Percentiles rank a stretch among this genome's conserved stretches.
Conservation (phyloP, 1,140 invertebrate species). For the Anoplolepis gracilipes region DNA sequence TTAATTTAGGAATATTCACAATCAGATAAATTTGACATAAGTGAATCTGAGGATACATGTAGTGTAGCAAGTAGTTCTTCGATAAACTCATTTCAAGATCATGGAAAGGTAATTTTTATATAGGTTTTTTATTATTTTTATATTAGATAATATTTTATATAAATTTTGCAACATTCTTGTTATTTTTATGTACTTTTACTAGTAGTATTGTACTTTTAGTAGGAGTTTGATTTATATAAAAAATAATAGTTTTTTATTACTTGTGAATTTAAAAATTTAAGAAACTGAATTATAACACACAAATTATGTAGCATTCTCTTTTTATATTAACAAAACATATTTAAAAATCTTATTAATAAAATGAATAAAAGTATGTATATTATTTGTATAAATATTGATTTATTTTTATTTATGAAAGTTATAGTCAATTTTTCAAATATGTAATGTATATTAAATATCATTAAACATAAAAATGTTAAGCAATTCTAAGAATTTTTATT, state of each 20-base stretch:
- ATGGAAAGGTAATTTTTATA: background rate
- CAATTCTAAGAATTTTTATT: background rate
- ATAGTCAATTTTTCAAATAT: background rate
- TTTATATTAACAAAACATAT: background rate
- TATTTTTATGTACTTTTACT: background rate
- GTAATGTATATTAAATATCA: no score
- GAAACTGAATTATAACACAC: no score
- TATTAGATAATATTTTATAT: background rate
- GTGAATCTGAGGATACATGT: background rate
- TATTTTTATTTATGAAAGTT: background rate
- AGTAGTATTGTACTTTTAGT: no score
- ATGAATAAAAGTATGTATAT: no score
- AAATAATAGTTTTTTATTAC: no score
- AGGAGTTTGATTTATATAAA: no score
- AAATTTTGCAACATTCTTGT: background rate
- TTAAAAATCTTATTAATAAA: background rate
- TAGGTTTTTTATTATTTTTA: no score
- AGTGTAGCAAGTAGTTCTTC: background rate
- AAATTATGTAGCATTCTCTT: no score
- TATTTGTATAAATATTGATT: no score
- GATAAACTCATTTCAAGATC: background rate
- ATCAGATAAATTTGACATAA: background rate
- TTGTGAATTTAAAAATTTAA: no score
- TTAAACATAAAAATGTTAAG: background rate
- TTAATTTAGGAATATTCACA: background rate